Conservation (phyloP, 1,140 invertebrate genomes). For the Augochlora pura region DNA sequence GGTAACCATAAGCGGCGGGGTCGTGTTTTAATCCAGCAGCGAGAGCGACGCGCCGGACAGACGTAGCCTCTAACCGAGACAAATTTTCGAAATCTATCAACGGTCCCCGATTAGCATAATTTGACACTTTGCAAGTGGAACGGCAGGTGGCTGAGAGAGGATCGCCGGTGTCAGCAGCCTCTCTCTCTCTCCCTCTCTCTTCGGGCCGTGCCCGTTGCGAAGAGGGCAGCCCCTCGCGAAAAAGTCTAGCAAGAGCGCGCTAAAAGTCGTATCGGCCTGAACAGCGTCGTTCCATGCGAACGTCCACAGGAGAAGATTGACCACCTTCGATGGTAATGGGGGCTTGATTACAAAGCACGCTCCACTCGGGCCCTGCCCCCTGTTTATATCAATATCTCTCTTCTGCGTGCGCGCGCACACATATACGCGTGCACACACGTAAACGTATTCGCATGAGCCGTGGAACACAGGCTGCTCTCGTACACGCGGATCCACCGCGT, state of each 20-base stretch:
- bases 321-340: constrained; percentile 79
- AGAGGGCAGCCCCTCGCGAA: not conserved
- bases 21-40: not conserved
- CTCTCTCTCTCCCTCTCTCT: too few relatives aligned
- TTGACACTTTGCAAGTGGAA: constrained; percentile 28
- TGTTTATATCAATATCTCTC: constrained; percentile 80
- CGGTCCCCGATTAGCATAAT: constrained; percentile 23
- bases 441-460: too few relatives aligned
- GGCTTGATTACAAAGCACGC: constrained; percentile 78
- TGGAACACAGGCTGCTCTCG: too few relatives aligned
- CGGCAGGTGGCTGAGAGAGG: not conserved
- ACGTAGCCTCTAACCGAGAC: constrained; percentile 11
- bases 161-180: constrained; percentile 19
- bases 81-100: constrained; percentile 44
- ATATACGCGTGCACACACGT: not conserved
- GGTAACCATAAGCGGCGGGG: not conserved
- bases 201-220: too few relatives aligned
- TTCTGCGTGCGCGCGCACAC: constrained; percentile 56
- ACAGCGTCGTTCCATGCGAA: constrained; percentile 55
- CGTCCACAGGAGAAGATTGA: constrained; percentile 70
- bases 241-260: constrained; percentile 32
- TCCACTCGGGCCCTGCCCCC: constrained; percentile 74
- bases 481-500: not conserved
- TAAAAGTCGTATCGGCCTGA: constrained; percentile 56
- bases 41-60: not conserved